Percentiles rank a stretch among this genome's conserved stretches.
phyloP scores from a whole-genome alignment of 2,888 invertebrate genomes.

The Syrphus vitripennis region DNA sequence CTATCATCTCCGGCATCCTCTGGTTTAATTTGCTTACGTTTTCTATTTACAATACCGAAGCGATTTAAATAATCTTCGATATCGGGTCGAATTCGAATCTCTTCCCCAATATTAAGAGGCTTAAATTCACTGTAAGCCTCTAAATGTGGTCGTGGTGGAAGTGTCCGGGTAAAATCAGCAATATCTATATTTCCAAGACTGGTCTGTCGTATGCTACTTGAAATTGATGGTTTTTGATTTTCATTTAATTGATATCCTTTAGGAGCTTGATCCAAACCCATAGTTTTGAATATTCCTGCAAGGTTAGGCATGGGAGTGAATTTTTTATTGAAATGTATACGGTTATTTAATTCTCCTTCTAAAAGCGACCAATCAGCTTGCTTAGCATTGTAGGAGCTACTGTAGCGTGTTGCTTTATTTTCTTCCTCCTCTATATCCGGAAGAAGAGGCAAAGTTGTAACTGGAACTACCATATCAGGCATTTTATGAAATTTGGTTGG shows the following conservation, averaged over 20 bases:
- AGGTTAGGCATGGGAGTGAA: constrained; percentile 63
- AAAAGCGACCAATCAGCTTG: constrained; percentile 75
- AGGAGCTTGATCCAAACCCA: constrained; percentile 79
- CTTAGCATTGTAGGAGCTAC: constrained; percentile 81
- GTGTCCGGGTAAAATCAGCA: constrained; percentile 75
- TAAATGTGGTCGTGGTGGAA: constrained; percentile 76
- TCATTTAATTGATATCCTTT: constrained; percentile 76
- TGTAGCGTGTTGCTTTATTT: constrained; percentile 76
- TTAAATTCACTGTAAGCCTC: constrained; percentile 80
- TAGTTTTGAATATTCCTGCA: constrained; percentile 79
- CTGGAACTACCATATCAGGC: neutral
- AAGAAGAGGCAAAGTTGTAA: constrained; percentile 50
- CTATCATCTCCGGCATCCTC: constrained; percentile 30
- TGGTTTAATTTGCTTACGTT: constrained; percentile 77
- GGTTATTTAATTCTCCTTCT: constrained; percentile 43
- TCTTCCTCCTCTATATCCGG: constrained; percentile 48
- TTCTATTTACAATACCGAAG: constrained; percentile 80
- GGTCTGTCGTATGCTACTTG: constrained; percentile 71
- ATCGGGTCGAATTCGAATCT: constrained; percentile 78
- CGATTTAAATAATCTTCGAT: constrained; percentile 79
- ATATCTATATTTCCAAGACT: constrained; percentile 72
- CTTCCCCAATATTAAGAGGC: constrained; percentile 79
- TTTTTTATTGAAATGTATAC: constrained; percentile 12
- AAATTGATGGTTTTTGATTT: constrained; percentile 76
- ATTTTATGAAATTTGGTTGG: constrained; percentile 77